Percentiles rank a stretch among this genome's conserved stretches.
phyloP scores from a whole-genome alignment of 2,113 vertebrate genomes.

The Pristiophorus japonicus region DNA sequence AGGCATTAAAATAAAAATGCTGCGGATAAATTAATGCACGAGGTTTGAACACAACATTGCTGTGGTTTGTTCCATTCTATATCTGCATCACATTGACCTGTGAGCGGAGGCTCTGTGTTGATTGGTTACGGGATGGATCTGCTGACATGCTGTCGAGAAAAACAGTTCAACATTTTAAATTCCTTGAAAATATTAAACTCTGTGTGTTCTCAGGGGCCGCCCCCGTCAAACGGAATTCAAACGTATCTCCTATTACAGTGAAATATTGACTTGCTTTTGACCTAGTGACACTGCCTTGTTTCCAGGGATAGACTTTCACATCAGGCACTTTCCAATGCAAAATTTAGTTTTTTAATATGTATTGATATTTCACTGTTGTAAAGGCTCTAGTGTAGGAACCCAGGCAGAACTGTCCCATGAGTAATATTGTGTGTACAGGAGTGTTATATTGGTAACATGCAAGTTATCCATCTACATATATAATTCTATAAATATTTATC shows the following conservation, averaged over 20 bases:
- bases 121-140: not conserved
- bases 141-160: not conserved
- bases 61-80: too few relatives aligned
- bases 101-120: not conserved
- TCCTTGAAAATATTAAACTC: not conserved
- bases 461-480: not conserved
- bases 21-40: not conserved
- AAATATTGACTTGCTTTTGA: not conserved
- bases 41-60: not conserved
- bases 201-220: not conserved
- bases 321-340: not conserved
- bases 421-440: too few relatives aligned
- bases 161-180: not conserved
- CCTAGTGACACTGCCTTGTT: not conserved
- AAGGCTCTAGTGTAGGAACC: not conserved
- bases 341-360: not conserved
- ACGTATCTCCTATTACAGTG: not conserved
- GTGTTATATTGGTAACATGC: not conserved
- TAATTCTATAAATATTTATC: not conserved
- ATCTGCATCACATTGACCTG: not conserved
- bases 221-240: not conserved
- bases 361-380: not conserved
- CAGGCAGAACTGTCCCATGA: not conserved
- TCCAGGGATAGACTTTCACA: not conserved
- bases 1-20: not conserved